A percentile compares a stretch with the other conserved stretches of the same genome.
phyloP scores from a whole-genome alignment of 1,140 invertebrate species.

The Oscheius sp. region DNA sequence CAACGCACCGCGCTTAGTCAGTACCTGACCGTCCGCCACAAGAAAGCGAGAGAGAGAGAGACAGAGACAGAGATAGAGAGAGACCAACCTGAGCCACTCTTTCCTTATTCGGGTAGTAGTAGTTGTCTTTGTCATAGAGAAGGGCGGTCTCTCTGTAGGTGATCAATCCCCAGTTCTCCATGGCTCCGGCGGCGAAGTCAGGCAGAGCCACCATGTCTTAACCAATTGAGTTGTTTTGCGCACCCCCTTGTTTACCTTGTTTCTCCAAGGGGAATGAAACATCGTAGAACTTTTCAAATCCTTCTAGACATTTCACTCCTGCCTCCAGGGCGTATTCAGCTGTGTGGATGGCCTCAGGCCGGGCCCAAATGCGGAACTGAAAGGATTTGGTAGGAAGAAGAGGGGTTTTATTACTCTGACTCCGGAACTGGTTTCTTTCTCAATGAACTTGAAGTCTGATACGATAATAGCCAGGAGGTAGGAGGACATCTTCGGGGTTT shows the following conservation, averaged over 20 bases:
- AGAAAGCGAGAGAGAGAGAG: no score
- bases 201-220: conserved; percentile 87
- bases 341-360: conserved; percentile 7
- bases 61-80: no score
- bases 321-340: conserved; percentile 67
- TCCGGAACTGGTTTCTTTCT: conserved; percentile 29
- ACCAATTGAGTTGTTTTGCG: conserved; percentile 27
- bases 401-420: conserved; percentile 29
- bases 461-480: conserved; percentile 63
- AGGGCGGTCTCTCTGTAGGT: conserved; percentile 71
- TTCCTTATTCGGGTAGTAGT: conserved; percentile 46
- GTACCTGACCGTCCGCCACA: no score
- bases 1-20: no score
- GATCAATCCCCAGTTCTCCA: conserved; percentile 91
- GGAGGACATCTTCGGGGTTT: conserved; percentile 60
- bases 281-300: conserved; percentile 78
- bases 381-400: not conserved
- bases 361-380: conserved; percentile 66
- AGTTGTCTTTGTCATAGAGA: conserved; percentile 69
- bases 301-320: conserved; percentile 75
- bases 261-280: conserved; percentile 72
- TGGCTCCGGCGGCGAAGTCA: conserved; percentile 87
- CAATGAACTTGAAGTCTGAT: conserved; percentile 60
- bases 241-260: conserved; percentile 37
- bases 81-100: conserved; percentile 68